Evolutionary conservation across 1,140 invertebrate genomes (phyloP), one percentile per base, ranked within the genome.

Genomic region (Drosophila sturtevanti): DNA sequence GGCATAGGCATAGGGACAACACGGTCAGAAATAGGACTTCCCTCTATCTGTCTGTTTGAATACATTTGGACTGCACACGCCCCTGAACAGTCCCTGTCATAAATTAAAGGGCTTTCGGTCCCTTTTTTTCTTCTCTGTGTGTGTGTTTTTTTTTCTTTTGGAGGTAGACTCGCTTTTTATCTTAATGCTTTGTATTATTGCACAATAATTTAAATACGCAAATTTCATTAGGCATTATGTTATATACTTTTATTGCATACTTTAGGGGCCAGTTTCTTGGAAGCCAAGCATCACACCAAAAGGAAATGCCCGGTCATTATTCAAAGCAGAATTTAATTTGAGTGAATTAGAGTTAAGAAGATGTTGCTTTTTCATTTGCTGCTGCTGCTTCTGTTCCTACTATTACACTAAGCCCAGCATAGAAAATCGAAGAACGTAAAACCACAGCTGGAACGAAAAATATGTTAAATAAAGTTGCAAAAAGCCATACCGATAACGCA

Each of bases 191-290:
- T 41, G 65, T 64, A 55, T 52, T 74, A 72, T 55, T 64, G 66
- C 70, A 72, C 75, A 81, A 82, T 87, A 80, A 86, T 81, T 87
- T 86, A 69, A 87, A 72, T 81, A 75, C 71, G 65, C 65, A 66
- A 74, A 85, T 78, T 85, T 80, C 67, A 71, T 78, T 67, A 86
- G 73, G 72, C 65, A 73, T 80, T 78, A 80, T 70, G 69, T 74
- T 56, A 70, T 77, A 79, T 52, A 74, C 54, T 87, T 86, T 86
- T 82, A 86, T 86, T 87, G 82, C 82, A 72, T 79, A 81, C 77
- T 77, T 85, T 79, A 65, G 31, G 14, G 22, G 44, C 64, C 31
- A 10, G 54, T 44, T 44, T 62, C 35, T 24, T 31, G 12, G 48
- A 21, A 75, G 41, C 14, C 34, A 31, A 31, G 27, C 9, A 24